phyloP scores from a whole-genome alignment of 1,140 invertebrate species.

The Drosophila athabasca region DNA sequence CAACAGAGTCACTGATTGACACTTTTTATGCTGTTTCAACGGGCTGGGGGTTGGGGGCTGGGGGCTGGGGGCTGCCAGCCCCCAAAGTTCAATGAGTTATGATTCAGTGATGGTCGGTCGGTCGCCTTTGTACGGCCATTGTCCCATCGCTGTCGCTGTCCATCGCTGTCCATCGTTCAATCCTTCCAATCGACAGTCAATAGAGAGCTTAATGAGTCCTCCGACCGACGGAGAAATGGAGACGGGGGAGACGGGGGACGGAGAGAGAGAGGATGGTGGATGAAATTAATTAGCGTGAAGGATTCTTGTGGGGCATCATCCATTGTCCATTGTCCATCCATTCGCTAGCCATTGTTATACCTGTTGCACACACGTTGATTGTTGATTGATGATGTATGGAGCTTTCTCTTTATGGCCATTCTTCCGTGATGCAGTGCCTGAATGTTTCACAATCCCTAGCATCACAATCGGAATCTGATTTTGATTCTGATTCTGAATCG shows the following conservation, averaged over 20 bases:
- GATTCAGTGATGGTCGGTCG: constrained; percentile 36
- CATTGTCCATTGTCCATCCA: constrained; percentile 33
- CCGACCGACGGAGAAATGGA: constrained; percentile 27
- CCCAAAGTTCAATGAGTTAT: constrained; percentile 75
- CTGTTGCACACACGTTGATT: constrained; percentile 48
- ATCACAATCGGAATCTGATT: constrained; percentile 31
- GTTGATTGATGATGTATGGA: constrained; percentile 57
- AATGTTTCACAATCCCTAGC: constrained; percentile 43
- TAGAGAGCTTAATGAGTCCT: constrained; percentile 60
- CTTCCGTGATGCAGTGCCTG: constrained; percentile 1
- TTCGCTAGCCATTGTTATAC: constrained; percentile 26
- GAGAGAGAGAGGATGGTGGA: constrained; percentile 30
- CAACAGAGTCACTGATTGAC: constrained; percentile 64
- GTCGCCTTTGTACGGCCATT: constrained; percentile 30
- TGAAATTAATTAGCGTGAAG: constrained; percentile 62
- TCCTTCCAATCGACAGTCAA: constrained; percentile 41
- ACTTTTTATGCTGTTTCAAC: constrained; percentile 64
- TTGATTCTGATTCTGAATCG: constrained; percentile 49
- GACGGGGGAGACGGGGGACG: background rate
- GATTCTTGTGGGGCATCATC: constrained; percentile 18
- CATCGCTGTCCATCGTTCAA: constrained; percentile 48
- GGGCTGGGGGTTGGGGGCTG: no score
- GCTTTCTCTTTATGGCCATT: background rate
- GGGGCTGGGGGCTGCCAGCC: constrained; percentile 42
- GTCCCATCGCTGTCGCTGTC: constrained; percentile 24